A percentile compares a stretch with the other conserved stretches of the same genome.
phyloP scores from a whole-genome alignment of 2,888 invertebrate genomes.

The Acrobasis repandana region DNA sequence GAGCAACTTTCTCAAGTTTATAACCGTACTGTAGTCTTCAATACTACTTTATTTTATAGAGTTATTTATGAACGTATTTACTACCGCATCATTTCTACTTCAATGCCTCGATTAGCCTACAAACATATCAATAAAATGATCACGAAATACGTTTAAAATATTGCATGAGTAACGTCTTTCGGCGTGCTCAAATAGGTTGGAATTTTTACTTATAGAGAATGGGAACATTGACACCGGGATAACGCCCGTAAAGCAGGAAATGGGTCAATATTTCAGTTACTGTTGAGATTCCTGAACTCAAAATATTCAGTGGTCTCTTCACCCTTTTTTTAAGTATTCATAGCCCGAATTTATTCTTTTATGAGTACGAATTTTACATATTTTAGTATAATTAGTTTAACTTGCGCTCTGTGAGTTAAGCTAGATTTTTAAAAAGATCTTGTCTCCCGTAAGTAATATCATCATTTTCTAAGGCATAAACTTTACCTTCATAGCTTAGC shows the following conservation, averaged over 20 bases:
- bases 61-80: background rate
- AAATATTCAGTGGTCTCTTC: slow-evolving; percentile 2
- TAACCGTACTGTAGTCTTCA: background rate
- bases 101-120: background rate
- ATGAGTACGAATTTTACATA: background rate
- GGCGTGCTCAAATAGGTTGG: slow-evolving; percentile 8
- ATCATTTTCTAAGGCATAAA: too few species aligned
- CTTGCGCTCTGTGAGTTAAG: background rate
- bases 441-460: too few species aligned
- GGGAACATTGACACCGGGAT: slow-evolving; percentile 19
- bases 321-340: background rate
- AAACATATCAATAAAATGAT: background rate
- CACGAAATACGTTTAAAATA: background rate
- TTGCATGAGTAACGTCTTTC: slow-evolving; percentile 1
- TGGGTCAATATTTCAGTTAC: slow-evolving; percentile 9
- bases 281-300: slow-evolving; percentile 1
- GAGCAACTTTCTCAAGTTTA: background rate
- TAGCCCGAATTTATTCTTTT: background rate
- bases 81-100: background rate
- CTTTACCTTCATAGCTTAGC: too few species aligned
- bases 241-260: slow-evolving; percentile 17
- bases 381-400: background rate
- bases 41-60: background rate
- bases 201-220: slow-evolving; percentile 15
- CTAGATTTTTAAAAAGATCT: too few species aligned